Evolutionary conservation across 1,140 invertebrate genomes (phyloP), one percentile per base, ranked within the genome.

Genomic region (Heliconius himera): DNA sequence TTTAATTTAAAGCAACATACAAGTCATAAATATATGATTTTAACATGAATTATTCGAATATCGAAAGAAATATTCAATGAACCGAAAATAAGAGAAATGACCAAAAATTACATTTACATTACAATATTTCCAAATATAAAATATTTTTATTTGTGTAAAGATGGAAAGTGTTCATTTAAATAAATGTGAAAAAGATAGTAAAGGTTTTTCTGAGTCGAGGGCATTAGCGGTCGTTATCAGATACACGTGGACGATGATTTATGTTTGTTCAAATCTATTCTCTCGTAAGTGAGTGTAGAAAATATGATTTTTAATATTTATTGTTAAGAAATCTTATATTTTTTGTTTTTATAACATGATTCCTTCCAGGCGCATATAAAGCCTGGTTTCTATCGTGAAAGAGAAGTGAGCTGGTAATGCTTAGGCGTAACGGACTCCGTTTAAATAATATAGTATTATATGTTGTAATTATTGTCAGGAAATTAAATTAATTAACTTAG

Each of bases 141-240:
- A 56, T 4, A n/a, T 22, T 56, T 56, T 56, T n/a, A 56, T 18
- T 56, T 6, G n/a, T 56, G 54, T 56, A 56, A 56, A 56, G 54
- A 56, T 56, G 18, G 54, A 56, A 56, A 56, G 54, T 56, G 54
- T 56, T 56, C 54, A 56, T 56, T 56, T n/a, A 56, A 56, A 56
- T 56, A n/a, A 56, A 56, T 56, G 54, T 56, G 54, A 56, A 56
- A 56, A 56, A 56, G 54, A 56, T 56, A 56, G 26, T 26, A 49
- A 56, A 8, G 54, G 54, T 56, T 56, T 56, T 56, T 56, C 54
- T 56, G 54, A n/a, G 54, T 56, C 20, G 54, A 56, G 54, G 5
- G 54, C 54, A 56, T 56, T 56, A 56, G 54, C 54, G 54, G 54
- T 18, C 18, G 54, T 56, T n/a, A 56, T 56, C 54, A 56, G 54